These are phyloP conservation scores for Phodopus roborovskii DNA, from an alignment of 2,113 vertebrate genomes.

Conservation along the genomic window DNA sequence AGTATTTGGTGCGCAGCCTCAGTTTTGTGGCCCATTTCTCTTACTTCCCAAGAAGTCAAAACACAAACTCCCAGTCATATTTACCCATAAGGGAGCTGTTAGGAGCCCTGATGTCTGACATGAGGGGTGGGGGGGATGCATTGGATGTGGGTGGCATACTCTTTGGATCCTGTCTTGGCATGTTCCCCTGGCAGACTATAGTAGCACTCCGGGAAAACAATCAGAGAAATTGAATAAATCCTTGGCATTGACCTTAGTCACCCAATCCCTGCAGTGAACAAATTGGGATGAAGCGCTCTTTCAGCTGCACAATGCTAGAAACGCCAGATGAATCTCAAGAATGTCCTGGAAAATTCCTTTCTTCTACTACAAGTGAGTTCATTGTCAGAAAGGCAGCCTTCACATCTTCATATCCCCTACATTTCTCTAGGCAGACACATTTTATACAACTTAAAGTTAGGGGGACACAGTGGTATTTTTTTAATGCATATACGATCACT, in stretches of 20 bases:
- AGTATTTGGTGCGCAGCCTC: background rate
- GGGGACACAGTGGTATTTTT: background rate
- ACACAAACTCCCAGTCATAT: background rate
- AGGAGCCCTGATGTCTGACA: background rate
- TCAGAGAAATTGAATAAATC: conserved; percentile 39
- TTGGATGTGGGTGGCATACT: background rate
- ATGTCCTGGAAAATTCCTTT: conserved; percentile 52
- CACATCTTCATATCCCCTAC: background rate
- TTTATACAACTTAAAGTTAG: conserved; percentile 39
- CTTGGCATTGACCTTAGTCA: background rate
- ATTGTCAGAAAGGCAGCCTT: conserved; percentile 49
- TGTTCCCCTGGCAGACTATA: background rate
- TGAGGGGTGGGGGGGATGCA: background rate
- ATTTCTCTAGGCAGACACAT: conserved; percentile 5
- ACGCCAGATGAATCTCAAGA: conserved; percentile 29
- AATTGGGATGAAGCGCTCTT: background rate
- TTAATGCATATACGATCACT: background rate
- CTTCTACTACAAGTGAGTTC: background rate
- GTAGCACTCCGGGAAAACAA: background rate
- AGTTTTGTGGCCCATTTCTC: background rate
- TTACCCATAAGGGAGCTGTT: background rate
- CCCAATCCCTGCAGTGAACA: too few relatives aligned
- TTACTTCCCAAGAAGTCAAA: background rate
- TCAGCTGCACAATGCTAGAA: background rate
- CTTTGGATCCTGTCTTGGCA: background rate